Base-by-base conservation (phyloP, 1,140 invertebrate species). In the Batillaria attramentaria region DNA sequence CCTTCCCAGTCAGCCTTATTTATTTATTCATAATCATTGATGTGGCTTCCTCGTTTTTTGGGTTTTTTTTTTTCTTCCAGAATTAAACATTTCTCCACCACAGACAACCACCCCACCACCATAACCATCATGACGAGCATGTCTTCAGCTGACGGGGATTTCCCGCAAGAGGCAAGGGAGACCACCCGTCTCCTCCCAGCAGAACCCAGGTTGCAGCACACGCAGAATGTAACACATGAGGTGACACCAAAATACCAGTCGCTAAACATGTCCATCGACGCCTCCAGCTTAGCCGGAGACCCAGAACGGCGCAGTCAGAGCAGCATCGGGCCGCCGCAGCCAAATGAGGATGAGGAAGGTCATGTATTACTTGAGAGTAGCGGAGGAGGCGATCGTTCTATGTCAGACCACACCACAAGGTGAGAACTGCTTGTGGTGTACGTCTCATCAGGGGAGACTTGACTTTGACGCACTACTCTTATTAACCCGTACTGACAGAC, bases 281-380 rank as follows among this genome's bases (percentile, higher is more conserved):
- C 57, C n/a, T 62, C 57, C 57, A 62, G 57, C 57, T 31, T 62
- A 8, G 57, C 57, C 33, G 57, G 57, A 8, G 57, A 62, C 57
- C 10, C 57, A 28, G 57, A 31, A 62, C n/a, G 57, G n/a, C 33
- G 10, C 24, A 24, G 3, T 2, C 57, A 62, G 24, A 6, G 1
- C 24, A 62, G 24, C n/a, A 10, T 31, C n/a, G 10, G 10, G 2
- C 57, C 57, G 8, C 57, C 57, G 33, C 57, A 3, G 8, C 57
- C 10, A 1, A n/a, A 62, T 10, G 57, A n/a, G 10, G 57, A 62
- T 24, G 24, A 10, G 13, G n/a, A 62, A 28, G 33, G 8, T 31
- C 31, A 6, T 31, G 31, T 24, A 8, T 3, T 31, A 13, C 10
- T 28, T 28, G 57, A 62, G 10, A 8, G n/a, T 10, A n/a, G 10